Evolutionary conservation across 2,888 invertebrate species (phyloP), one percentile per base, ranked within the genome.

Genomic region (Volucella zonaria): DNA sequence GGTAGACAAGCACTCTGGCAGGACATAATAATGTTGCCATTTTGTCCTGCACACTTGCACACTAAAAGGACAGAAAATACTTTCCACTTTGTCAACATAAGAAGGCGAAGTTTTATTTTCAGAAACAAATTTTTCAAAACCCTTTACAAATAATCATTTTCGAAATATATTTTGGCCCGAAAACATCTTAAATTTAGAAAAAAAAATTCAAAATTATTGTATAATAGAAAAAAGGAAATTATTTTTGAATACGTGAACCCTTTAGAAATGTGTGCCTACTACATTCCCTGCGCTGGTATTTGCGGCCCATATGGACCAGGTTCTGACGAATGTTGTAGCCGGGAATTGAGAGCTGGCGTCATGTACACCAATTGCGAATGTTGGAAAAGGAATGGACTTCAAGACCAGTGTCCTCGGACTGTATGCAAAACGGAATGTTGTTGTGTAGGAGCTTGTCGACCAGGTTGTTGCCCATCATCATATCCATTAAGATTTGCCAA

Each of bases 351-450:
- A 4, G 92, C 90, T 47, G 92, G 94, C 49, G 91, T 93, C 74
- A 91, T 94, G 86, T 93, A 93, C 82, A 92, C 92, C 10, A 93
- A 93, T 52, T 94, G 94, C 87, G 93, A 93, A 64, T 94, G 94
- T 88, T 92, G 93, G 79, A 93, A 92, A 88, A 91, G 93, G 11
- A 94, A 94, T 87, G 94, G 94, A 10, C 90, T 94, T 43, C 94
- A 94, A 89, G 93, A 94, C 73, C 93, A 93, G 83, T 94, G 94
- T 88, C 93, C 92, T 0, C 91, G 94, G 74, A 91, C 92, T 2
- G 91, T 91, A 47, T 94, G 94, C 87, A 92, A 92, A 78, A 93
- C 93, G 42, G 90, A 92, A 4, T 92, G 62, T 0, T 47, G 40
- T 0, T 77, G 76, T 11, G 31, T 31, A 89, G 93, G 86, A 92